Evolutionary conservation across 2,113 vertebrate species (phyloP).

Genomic region (Gasterosteus aculeatus): DNA sequence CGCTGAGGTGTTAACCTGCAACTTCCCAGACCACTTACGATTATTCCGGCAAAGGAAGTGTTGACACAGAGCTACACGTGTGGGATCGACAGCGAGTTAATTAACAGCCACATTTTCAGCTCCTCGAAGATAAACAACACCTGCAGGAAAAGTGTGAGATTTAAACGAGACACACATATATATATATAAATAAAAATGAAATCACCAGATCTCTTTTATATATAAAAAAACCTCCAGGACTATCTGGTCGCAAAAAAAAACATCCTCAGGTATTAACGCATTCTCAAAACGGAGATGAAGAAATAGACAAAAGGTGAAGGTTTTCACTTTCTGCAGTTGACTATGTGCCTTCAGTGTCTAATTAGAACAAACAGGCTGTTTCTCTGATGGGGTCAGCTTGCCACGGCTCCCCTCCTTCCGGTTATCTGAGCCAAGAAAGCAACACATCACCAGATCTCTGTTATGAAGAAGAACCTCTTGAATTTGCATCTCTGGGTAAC

Average conservation of each 20-base stretch:
- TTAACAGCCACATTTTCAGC: slow-evolving; percentile 67
- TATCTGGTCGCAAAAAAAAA: slow-evolving; percentile 11
- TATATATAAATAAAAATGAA: too few relatives aligned
- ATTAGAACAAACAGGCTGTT: slow-evolving; percentile 49
- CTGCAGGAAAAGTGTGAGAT: slow-evolving; percentile 50
- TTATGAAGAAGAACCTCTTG: slow-evolving; percentile 15
- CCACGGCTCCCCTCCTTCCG: neutral
- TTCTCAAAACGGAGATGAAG: slow-evolving; percentile 4
- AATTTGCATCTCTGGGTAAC: slow-evolving; percentile 27
- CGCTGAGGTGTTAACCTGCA: slow-evolving; percentile 56
- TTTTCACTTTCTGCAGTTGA: slow-evolving; percentile 7
- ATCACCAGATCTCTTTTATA: too few relatives aligned
- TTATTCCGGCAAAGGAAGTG: slow-evolving; percentile 70
- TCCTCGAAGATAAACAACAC: slow-evolving; percentile 56
- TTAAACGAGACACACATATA: slow-evolving; percentile 31
- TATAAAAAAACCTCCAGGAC: slow-evolving; percentile 19
- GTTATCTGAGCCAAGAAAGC: slow-evolving; percentile 34
- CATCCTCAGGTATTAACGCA: neutral
- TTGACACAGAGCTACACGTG: slow-evolving; percentile 65
- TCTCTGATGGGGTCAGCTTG: slow-evolving; percentile 44
- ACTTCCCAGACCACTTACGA: slow-evolving; percentile 73
- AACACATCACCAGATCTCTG: slow-evolving; percentile 1
- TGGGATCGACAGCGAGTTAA: slow-evolving; percentile 57
- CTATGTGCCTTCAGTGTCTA: slow-evolving; percentile 24
- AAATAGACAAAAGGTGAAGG: neutral